Conservation (phyloP, 2,113 vertebrate species). For the Rhinopithecus roxellana region DNA sequence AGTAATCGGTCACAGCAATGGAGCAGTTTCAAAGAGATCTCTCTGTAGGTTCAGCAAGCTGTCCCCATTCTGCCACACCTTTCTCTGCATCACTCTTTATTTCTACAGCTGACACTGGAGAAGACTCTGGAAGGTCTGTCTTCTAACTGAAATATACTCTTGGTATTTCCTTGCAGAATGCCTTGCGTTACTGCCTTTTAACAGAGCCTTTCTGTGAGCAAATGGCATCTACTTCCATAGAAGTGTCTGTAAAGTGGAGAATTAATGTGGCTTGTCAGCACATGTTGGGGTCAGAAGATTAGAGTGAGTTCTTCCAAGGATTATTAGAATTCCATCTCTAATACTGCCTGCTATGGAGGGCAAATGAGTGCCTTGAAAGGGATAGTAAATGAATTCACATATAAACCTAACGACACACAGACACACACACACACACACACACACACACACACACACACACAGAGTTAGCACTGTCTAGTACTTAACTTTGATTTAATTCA, state of each 20-base stretch:
- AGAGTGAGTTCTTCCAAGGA: not conserved
- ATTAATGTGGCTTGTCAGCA: not conserved
- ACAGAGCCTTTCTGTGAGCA: not conserved
- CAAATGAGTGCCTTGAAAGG: not conserved
- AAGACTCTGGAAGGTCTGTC: not conserved
- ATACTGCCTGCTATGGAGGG: not conserved
- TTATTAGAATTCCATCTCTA: constrained; percentile 21
- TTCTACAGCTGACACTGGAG: not conserved
- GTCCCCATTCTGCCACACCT: not conserved
- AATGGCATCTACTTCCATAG: not conserved
- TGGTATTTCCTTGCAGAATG: not conserved
- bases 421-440: not conserved
- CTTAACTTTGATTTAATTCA: not conserved
- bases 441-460: not conserved
- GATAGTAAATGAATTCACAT: not conserved
- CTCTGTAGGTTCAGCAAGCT: too few relatives aligned
- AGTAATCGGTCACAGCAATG: not conserved
- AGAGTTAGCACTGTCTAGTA: not conserved
- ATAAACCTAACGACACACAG: too few relatives aligned
- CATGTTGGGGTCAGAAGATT: not conserved
- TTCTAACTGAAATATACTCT: not conserved
- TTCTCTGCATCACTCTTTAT: not conserved
- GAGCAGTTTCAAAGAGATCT: not conserved
- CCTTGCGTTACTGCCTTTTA: not conserved
- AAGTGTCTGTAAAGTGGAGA: constrained; percentile 44